Conservation (phyloP, 2,888 invertebrate genomes). For the Tenthredo notha region DNA sequence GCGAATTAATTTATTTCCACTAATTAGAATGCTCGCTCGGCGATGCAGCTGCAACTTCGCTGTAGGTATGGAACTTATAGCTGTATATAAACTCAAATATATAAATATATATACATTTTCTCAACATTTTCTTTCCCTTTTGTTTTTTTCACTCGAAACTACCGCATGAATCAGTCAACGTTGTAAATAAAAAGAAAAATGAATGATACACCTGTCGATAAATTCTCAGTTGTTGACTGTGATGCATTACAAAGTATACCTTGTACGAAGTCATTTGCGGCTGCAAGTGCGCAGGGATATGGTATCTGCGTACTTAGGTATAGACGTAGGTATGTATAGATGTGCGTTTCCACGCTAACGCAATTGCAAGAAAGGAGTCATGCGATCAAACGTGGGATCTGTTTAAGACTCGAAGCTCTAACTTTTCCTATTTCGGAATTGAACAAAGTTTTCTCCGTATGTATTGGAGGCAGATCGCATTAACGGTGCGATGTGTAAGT, state of each 20-base stretch:
- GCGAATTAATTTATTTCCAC: slow-evolving; percentile 35
- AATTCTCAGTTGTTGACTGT: slow-evolving; percentile 47
- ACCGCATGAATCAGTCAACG: slow-evolving; percentile 17
- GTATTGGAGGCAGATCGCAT: background rate
- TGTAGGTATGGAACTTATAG: background rate
- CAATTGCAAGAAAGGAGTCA: slow-evolving; percentile 15
- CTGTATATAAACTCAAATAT: background rate
- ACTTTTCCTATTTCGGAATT: slow-evolving; percentile 35
- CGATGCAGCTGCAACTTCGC: background rate
- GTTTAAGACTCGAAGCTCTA: slow-evolving; percentile 2
- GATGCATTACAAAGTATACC: slow-evolving; percentile 16
- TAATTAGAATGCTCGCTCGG: slow-evolving; percentile 19
- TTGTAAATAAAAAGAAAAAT: slow-evolving; percentile 16
- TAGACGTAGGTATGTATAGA: background rate
- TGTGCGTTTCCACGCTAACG: slow-evolving; percentile 30
- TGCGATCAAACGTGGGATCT: slow-evolving; percentile 29
- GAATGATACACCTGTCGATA: slow-evolving; percentile 40
- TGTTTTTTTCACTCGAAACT: background rate
- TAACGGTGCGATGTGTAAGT: slow-evolving; percentile 10
- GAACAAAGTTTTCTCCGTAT: background rate
- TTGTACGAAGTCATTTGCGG: slow-evolving; percentile 30
- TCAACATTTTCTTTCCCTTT: background rate
- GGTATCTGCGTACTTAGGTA: background rate
- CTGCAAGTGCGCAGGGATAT: background rate
- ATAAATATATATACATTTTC: background rate